Evolutionary conservation across 2,888 invertebrate species (phyloP), one percentile per base, ranked within the genome.

Genomic region (Campoplex capitator): DNA sequence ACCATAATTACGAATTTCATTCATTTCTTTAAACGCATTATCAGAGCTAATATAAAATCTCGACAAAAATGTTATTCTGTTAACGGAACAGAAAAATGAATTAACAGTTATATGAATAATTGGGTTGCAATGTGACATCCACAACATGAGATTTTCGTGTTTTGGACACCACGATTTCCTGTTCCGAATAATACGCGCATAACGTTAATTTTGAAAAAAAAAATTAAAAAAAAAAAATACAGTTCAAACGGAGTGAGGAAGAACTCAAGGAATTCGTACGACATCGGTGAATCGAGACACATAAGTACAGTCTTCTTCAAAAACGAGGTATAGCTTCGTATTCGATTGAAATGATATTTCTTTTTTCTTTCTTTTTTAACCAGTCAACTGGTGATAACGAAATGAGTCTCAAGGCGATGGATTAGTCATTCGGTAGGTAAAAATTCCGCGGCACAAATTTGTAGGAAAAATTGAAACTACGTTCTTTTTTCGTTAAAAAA

Each of bases 1-100:
- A 93, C 92, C 93, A 90, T 89, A 88, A 89, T 74, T 88, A 90
- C 86, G 81, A 84, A 86, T 89, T 84, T 88, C 75, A 85, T 83
- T 89, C 79, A 70, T 51, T 58, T 67, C 80, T 88, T 65, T 76
- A 13, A 74, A 88, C 87, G 23, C 32, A 67, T 38, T 38, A 51
- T 77, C 74, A 38, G 35, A 35, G 35, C 56, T 54, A 54, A 56
- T 11, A 9, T 23, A 7, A 62, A 62, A 62, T 51, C 28, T 71
- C 0, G 1, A 4, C n/a, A 38, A 62, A 45, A 45, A 45, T 45
- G 11, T 45, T 45, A 13, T 45, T 45, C 2, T 45, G 45, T 13
- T 45, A 13, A 45, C 13, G 45, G 45, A 45, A 45, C 1, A 45
- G 42, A 45, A 45, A 23, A 45, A 45, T 45, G 1, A 13, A 62